Evolutionary conservation across 2,113 vertebrate genomes (phyloP).

Genomic region (Felis chaus): DNA sequence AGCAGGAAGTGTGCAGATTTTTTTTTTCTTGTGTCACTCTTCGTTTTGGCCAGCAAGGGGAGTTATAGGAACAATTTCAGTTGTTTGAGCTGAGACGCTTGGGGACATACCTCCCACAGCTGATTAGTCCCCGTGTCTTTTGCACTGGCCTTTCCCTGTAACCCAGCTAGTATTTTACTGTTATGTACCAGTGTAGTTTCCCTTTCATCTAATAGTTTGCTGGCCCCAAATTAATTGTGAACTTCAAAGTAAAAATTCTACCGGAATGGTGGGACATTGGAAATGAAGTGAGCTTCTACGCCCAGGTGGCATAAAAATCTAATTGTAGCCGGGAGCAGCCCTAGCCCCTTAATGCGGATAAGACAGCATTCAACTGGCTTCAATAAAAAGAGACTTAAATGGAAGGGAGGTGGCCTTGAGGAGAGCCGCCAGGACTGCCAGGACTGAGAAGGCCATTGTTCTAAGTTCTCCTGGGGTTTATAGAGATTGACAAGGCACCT

Average conservation of each 20-base stretch:
- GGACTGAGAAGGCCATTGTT: conserved; percentile 71
- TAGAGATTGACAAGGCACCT: conserved; percentile 59
- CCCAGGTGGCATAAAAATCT: conserved; percentile 52
- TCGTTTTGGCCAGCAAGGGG: conserved; percentile 70
- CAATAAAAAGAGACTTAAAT: conserved; percentile 77
- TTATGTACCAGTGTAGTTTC: neutral
- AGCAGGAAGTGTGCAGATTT: neutral
- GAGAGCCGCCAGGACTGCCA: neutral
- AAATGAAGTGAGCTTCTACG: conserved; percentile 7
- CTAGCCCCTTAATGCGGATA: conserved; percentile 59
- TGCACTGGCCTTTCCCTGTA: neutral
- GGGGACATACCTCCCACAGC: accelerated
- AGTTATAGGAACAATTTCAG: conserved; percentile 66
- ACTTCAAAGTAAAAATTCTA: conserved; percentile 37
- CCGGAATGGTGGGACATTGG: neutral
- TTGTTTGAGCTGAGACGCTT: neutral
- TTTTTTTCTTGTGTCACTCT: conserved; percentile 45
- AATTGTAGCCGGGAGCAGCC: conserved; percentile 4
- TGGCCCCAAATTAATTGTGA: neutral
- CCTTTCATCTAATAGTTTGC: neutral
- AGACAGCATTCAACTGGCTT: conserved; percentile 69
- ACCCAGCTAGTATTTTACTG: neutral
- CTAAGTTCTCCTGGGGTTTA: conserved; percentile 27
- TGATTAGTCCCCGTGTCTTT: neutral
- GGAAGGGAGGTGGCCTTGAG: conserved; percentile 49